These are phyloP conservation scores for Watsonalla cultraria DNA, from an alignment of 2,888 invertebrate species.

Conservation along the genomic window DNA sequence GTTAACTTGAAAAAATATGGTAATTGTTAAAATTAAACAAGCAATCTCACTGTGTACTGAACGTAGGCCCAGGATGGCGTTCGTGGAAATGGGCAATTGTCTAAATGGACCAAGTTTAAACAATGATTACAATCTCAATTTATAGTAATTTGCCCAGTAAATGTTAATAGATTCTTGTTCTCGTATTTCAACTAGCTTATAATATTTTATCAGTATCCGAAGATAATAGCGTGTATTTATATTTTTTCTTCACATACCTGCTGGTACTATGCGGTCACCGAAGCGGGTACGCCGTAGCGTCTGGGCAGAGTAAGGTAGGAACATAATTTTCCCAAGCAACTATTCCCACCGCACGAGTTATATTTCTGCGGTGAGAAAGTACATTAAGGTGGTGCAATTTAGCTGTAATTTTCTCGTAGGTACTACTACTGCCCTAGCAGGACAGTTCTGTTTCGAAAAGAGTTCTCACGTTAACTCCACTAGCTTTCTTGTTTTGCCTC, in stretches of 20 bases:
- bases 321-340: background rate
- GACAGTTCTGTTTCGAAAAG: no score
- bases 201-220: no score
- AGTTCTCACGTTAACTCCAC: no score
- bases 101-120: conserved; percentile 57
- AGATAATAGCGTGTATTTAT: no score
- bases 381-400: background rate
- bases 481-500: no score
- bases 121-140: conserved; percentile 65
- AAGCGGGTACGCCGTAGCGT: no score
- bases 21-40: conserved; percentile 63
- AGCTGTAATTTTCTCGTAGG: no score
- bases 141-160: conserved; percentile 62
- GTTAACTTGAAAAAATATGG: conserved; percentile 55
- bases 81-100: conserved; percentile 61
- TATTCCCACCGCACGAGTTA: conserved; percentile 1
- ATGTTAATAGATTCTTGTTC: conserved; percentile 54
- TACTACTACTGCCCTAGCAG: no score
- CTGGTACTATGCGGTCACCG: no score
- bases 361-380: background rate
- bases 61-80: conserved; percentile 42
- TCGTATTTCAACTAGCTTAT: conserved; percentile 18
- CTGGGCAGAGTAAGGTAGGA: no score
- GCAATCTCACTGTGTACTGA: conserved; percentile 59
- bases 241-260: no score